phyloP scores from a whole-genome alignment of 2,888 invertebrate genomes.

The Anodontia alba region DNA sequence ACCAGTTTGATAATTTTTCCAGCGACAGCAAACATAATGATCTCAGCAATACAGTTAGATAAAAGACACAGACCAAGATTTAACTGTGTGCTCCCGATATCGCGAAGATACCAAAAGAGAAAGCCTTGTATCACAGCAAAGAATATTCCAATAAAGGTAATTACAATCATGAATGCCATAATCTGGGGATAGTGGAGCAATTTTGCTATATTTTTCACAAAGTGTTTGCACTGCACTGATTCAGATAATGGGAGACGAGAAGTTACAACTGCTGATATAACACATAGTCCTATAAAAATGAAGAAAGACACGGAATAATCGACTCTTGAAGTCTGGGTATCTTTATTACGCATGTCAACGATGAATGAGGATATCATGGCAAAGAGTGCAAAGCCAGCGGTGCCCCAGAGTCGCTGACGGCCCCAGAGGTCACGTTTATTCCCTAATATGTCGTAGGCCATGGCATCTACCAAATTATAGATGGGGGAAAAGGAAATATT shows the following conservation, averaged over 20 bases:
- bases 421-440: conserved; percentile 88
- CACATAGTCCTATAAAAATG: conserved; percentile 87
- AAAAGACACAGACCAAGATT: conserved; percentile 77
- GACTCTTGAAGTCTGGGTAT: background rate
- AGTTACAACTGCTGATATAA: conserved; percentile 91
- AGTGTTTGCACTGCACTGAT: conserved; percentile 74
- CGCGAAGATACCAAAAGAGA: conserved; percentile 91
- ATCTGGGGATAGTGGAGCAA: conserved; percentile 92
- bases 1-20: conserved; percentile 92
- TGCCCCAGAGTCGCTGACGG: conserved; percentile 94
- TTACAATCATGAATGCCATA: conserved; percentile 91
- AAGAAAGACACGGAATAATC: conserved; percentile 74
- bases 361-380: conserved; percentile 77
- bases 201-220: conserved; percentile 90
- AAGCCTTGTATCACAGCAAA: conserved; percentile 96
- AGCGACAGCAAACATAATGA: conserved; percentile 89
- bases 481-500: conserved; percentile 93
- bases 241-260: conserved; percentile 67
- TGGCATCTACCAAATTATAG: conserved; percentile 94
- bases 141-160: conserved; percentile 93
- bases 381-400: conserved; percentile 91
- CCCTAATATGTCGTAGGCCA: conserved; percentile 93
- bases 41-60: conserved; percentile 73
- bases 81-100: conserved; percentile 65
- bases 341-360: conserved; percentile 64